phyloP scores from a whole-genome alignment of 1,140 invertebrate species.

The Muscidifurax raptorellus region DNA sequence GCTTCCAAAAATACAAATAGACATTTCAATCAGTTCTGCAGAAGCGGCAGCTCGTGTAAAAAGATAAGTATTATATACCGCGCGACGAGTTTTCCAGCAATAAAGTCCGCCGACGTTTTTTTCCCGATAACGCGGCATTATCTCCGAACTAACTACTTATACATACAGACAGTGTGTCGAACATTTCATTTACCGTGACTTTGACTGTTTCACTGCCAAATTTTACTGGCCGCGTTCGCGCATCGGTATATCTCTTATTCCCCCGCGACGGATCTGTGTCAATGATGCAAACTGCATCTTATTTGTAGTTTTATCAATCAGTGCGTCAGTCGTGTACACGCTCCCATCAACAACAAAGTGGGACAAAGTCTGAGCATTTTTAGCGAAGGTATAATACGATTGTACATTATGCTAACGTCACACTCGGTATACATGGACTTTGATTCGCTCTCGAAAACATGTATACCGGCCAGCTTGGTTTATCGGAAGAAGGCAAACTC shows the following conservation, averaged over 20 bases:
- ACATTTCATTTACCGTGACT: background rate
- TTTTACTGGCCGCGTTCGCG: background rate
- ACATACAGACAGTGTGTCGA: background rate
- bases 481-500: no score
- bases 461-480: no score
- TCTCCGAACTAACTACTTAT: background rate
- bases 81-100: background rate
- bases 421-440: no score
- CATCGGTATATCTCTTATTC: no score
- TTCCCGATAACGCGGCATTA: background rate
- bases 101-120: background rate
- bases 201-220: conserved; percentile 18
- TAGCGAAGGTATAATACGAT: no score
- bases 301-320: background rate
- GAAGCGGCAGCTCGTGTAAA: no score
- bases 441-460: no score
- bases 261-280: background rate
- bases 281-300: background rate
- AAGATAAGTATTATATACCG: conserved; percentile 7
- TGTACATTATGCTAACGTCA: no score
- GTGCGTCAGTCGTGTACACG: background rate
- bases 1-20: no score
- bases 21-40: no score
- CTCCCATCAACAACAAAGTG: background rate
- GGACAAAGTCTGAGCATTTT: no score